These are phyloP conservation scores for Oncorhynchus nerka DNA, from an alignment of 2,113 vertebrate species.

Conservation along the genomic window DNA sequence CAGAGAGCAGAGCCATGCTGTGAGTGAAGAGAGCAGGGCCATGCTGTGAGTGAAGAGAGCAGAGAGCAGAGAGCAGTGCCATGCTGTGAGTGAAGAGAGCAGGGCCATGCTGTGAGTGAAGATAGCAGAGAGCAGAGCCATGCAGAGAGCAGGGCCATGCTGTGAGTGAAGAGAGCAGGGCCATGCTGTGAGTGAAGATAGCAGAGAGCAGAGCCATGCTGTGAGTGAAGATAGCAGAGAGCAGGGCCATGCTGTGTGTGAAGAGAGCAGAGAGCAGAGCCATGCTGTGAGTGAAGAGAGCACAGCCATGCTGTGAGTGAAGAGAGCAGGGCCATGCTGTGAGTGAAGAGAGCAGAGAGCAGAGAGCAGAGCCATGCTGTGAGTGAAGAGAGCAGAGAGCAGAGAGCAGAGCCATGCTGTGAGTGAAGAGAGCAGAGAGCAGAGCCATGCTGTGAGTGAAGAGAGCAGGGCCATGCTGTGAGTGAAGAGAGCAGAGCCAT, in stretches of 20 bases:
- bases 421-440: slow-evolving; percentile 56
- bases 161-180: slow-evolving; percentile 43
- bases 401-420: slow-evolving; percentile 31
- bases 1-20: no score
- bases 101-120: slow-evolving; percentile 22
- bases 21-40: no score
- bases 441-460: slow-evolving; percentile 19
- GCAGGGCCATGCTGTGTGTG: slow-evolving; percentile 22
- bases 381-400: slow-evolving; percentile 51
- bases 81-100: slow-evolving; percentile 43
- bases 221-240: slow-evolving; percentile 51
- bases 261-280: slow-evolving; percentile 53
- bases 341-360: slow-evolving; percentile 45
- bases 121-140: slow-evolving; percentile 43
- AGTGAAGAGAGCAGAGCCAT: slow-evolving; percentile 41
- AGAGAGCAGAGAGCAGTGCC: no score
- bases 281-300: slow-evolving; percentile 42
- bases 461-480: slow-evolving; percentile 28
- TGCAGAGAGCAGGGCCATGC: no score
- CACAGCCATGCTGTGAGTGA: slow-evolving; percentile 15
- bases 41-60: no score
- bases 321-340: slow-evolving; percentile 32
- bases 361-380: slow-evolving; percentile 32
- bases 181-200: slow-evolving; percentile 37
- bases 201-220: slow-evolving; percentile 32